These are phyloP conservation scores for Alosa sapidissima DNA, from an alignment of 2,797 vertebrate species.

Conservation along the genomic window DNA sequence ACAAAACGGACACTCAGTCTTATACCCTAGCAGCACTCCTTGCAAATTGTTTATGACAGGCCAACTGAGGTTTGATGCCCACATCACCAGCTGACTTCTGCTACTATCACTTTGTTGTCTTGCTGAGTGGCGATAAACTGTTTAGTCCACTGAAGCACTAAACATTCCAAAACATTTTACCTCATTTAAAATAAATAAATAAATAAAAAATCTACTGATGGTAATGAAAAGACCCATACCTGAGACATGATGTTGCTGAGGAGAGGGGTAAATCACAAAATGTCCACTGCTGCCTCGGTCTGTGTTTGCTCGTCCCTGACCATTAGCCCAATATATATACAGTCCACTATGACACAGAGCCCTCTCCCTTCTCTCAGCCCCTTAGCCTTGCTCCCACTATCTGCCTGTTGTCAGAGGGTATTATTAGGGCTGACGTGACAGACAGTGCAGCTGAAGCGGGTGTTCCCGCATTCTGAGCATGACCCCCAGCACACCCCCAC, in stretches of 20 bases:
- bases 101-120: neutral
- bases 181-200: neutral
- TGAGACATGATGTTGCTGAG: constrained; percentile 69
- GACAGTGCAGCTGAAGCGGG: constrained; percentile 54
- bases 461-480: constrained; percentile 46
- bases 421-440: constrained; percentile 73
- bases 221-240: constrained; percentile 54
- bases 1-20: too few relatives aligned
- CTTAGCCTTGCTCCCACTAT: constrained; percentile 37
- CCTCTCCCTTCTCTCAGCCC: constrained; percentile 34
- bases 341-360: constrained; percentile 37
- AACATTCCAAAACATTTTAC: neutral
- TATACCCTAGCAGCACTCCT: too few relatives aligned
- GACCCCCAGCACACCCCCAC: constrained; percentile 20
- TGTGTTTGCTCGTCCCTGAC: neutral
- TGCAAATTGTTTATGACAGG: neutral
- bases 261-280: neutral
- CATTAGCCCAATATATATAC: neutral
- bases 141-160: neutral
- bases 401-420: constrained; percentile 72
- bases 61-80: neutral
- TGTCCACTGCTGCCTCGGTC: neutral
- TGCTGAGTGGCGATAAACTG: neutral
- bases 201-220: too few relatives aligned
- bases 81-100: neutral